These are phyloP conservation scores for Lophius piscatorius DNA, from an alignment of 2,113 vertebrate species.

Conservation along the genomic window DNA sequence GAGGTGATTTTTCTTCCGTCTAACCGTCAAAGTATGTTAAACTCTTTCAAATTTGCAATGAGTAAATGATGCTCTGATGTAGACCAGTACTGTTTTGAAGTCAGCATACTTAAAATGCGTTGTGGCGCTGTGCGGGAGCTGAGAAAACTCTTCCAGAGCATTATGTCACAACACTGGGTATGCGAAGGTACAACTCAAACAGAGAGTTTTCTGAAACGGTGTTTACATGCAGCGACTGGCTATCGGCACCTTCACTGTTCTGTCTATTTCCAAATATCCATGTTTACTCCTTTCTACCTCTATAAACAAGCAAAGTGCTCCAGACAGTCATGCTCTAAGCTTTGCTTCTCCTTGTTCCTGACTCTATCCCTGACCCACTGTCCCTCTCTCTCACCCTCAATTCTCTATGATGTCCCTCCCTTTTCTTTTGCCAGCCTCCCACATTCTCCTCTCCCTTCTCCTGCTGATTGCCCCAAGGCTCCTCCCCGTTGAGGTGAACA, in stretches of 20 bases:
- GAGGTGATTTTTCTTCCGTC: too few species aligned
- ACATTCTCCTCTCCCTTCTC: slow-evolving; percentile 51
- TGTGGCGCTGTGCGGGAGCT: too few species aligned
- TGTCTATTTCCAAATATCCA: slow-evolving; percentile 43
- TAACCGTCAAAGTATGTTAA: too few species aligned
- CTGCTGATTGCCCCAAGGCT: slow-evolving; percentile 63
- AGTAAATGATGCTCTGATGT: too few species aligned
- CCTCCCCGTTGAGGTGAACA: slow-evolving; percentile 62
- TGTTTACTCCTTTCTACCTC: slow-evolving; percentile 54
- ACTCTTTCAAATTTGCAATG: too few species aligned
- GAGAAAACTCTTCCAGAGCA: too few species aligned
- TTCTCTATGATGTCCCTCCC: slow-evolving; percentile 51
- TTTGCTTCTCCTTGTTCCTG: slow-evolving; percentile 64
- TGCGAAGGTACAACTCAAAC: too few species aligned
- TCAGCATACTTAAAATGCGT: too few species aligned
- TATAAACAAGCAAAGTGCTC: slow-evolving; percentile 54
- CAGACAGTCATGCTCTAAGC: slow-evolving; percentile 62
- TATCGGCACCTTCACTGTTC: slow-evolving; percentile 34
- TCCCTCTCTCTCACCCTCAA: slow-evolving; percentile 42
- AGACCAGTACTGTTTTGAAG: too few species aligned
- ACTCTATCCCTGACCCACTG: slow-evolving; percentile 45
- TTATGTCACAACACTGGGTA: too few species aligned
- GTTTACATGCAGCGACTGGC: too few species aligned
- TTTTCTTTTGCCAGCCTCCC: slow-evolving; percentile 53
- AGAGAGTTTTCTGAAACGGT: too few species aligned